phyloP scores from a whole-genome alignment of 2,797 vertebrate species.

The Pseudochirops cupreus region DNA sequence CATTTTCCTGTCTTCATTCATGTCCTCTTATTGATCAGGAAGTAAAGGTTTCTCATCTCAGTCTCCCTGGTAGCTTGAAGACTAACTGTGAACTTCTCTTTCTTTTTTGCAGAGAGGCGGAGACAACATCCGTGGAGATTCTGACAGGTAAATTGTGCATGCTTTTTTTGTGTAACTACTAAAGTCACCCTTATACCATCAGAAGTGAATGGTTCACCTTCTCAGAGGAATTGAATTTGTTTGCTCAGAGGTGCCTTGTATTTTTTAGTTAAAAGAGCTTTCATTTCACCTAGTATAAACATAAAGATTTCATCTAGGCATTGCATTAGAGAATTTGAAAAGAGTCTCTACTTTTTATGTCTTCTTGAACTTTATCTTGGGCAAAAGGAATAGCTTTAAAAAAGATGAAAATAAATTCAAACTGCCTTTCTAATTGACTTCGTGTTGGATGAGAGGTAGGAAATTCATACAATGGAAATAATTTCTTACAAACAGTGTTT shows the following conservation, averaged over 20 bases:
- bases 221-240: neutral
- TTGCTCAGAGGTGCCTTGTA: neutral
- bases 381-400: conserved; percentile 18
- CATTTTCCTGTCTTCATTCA: neutral
- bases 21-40: neutral
- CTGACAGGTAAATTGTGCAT: conserved; percentile 35
- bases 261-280: neutral
- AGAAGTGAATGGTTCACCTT: neutral
- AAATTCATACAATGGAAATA: neutral
- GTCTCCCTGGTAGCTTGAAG: neutral
- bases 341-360: conserved; percentile 8
- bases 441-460: neutral
- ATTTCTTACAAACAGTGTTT: conserved; percentile 38
- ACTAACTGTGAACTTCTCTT: neutral
- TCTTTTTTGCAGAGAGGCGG: neutral
- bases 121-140: conserved; percentile 11
- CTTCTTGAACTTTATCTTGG: neutral
- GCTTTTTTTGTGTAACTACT: neutral
- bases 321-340: conserved; percentile 24
- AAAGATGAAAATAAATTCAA: neutral
- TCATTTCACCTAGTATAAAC: neutral
- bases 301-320: neutral
- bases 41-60: neutral
- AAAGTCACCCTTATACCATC: neutral
- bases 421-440: neutral